A percentile compares a stretch with the other conserved stretches of the same genome.
phyloP scores from a whole-genome alignment of 30 jellyfish, hydroid and myxozoan species.

The Rhopilema esculentum region DNA sequence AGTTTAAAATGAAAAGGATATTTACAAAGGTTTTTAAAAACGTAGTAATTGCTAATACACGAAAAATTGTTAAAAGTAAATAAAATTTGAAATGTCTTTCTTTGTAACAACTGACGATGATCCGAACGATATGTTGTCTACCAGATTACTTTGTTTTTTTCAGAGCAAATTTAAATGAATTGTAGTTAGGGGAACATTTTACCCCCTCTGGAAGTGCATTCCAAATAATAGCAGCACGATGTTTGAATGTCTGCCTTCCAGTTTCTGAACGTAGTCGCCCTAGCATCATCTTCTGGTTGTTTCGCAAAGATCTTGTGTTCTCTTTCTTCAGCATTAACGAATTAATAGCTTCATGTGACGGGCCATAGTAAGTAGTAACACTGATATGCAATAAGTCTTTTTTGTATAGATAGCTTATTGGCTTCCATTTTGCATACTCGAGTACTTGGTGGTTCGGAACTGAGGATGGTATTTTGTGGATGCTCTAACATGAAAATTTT shows the following conservation, averaged over 20 bases:
- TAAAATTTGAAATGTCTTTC: constrained; percentile 12
- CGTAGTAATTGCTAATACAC: not conserved
- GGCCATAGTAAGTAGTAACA: too few species aligned
- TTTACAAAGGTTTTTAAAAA: too few species aligned
- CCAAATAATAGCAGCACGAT: constrained; percentile 17
- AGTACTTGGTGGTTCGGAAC: too few species aligned
- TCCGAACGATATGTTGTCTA: constrained; percentile 16
- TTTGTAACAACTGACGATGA: constrained; percentile 15
- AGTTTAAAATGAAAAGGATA: too few species aligned
- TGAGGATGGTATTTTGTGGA: too few species aligned
- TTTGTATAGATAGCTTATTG: too few species aligned
- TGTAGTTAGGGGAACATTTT: constrained; percentile 20
- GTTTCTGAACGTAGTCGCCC: constrained; percentile 2
- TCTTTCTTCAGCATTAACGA: not conserved
- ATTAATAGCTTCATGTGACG: too few species aligned
- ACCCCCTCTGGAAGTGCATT: constrained; percentile 18
- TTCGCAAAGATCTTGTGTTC: constrained; percentile 1
- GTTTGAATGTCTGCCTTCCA: constrained; percentile 17
- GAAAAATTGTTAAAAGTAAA: too few species aligned
- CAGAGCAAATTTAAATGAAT: constrained; percentile 10
- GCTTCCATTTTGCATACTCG: too few species aligned
- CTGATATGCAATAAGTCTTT: too few species aligned
- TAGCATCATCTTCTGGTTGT: not conserved
- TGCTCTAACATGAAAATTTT: too few species aligned
- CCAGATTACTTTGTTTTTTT: constrained; percentile 10